Percentiles rank a stretch among this genome's conserved stretches.
phyloP scores from a whole-genome alignment of 2,888 invertebrate genomes.

The Cryptosula pallasiana region DNA sequence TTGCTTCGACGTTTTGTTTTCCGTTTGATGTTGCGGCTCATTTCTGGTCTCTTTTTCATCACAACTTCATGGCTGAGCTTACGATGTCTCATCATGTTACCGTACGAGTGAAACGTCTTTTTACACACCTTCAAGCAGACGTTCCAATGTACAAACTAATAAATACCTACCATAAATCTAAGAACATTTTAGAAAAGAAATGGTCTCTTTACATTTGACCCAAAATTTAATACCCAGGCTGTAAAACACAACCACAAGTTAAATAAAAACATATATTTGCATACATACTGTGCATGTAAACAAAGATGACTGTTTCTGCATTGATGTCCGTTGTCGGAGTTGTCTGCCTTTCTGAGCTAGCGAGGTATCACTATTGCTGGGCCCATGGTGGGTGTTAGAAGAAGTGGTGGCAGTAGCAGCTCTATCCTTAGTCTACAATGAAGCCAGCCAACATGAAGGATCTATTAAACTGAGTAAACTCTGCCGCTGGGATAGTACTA shows the following conservation, averaged over 20 bases:
- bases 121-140: too few relatives aligned
- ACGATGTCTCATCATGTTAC: conserved; percentile 8
- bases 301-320: not conserved
- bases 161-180: too few relatives aligned
- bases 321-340: conserved; percentile 5
- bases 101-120: conserved; percentile 15
- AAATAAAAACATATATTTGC: too few relatives aligned
- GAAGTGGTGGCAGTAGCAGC: not conserved
- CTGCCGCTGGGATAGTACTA: too few relatives aligned
- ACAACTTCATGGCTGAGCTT: not conserved
- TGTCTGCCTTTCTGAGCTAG: not conserved
- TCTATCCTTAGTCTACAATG: not conserved
- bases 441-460: too few relatives aligned
- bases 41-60: not conserved
- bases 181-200: too few relatives aligned
- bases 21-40: not conserved
- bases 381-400: too few relatives aligned
- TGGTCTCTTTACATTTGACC: too few relatives aligned
- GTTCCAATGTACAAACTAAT: too few relatives aligned
- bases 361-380: not conserved
- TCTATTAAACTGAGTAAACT: too few relatives aligned
- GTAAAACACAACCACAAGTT: too few relatives aligned
- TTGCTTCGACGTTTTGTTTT: not conserved
- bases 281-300: conserved; percentile 18
- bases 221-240: too few relatives aligned